Evolutionary conservation across 2,797 vertebrate species (phyloP), one percentile per base, ranked within the genome.

Genomic region (Muscicapa striata): DNA sequence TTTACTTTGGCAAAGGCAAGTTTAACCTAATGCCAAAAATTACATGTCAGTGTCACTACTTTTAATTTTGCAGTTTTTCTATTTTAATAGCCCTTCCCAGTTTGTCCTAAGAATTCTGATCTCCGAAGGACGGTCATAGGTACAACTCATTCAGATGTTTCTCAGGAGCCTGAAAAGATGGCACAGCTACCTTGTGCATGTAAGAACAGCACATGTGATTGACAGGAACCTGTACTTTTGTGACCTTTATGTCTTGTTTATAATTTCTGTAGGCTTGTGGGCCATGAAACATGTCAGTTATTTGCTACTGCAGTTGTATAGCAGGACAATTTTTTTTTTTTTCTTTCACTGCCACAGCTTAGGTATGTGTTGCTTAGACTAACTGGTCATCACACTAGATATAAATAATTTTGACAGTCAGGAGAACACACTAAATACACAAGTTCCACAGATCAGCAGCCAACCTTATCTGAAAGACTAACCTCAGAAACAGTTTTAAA

Each of bases 391-490:
- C 90, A 95, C 79, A 72, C 36, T 36, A 93, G 90, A 87, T 68
- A 95, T 92, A 97, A 97, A 97, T 64, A 95, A 96, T 81, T 79
- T 84, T 97, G 97, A 97, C 94, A 96, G 78, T 73, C 66, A 80
- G 85, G 92, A 86, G 52, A 87, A 78, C 48, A 79, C 54, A 69
- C 61, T 93, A 96, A 96, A 92, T 90, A 96, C 49, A 95, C 84
- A 97, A 95, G 92, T 94, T 69, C 61, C 64, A 88, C 61, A 96
- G 93, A 94, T 59, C 81, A 95, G 68, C 66, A 64, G 96, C 96
- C 95, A 97, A 70, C 95, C 84, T 74, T 38, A 85, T 40, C 77
- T 92, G 87, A 94, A 19, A 40, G 86, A 95, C 52, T 89, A 86
- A 69, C 49, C 66, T 58, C 84, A 85, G 83, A 91, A 94, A 97